Base-by-base conservation (phyloP, 2,797 vertebrate species). In the Cheirogaleus major region DNA sequence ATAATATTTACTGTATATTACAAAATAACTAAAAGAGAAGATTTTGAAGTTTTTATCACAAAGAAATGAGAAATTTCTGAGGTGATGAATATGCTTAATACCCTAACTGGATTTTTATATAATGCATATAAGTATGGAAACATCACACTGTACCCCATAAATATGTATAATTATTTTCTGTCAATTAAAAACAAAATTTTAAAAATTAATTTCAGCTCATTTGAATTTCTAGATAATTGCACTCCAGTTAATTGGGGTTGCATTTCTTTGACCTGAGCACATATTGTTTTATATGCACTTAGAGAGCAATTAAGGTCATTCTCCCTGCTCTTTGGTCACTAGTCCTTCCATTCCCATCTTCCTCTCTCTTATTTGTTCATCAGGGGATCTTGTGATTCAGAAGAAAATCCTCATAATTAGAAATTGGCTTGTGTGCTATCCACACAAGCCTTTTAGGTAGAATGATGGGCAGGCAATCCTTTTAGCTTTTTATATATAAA, bases 351-450 rank as follows among this genome's bases (percentile, higher is more conserved):
- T 61, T 35, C 5, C 2, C 6, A 57, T 2, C 59, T 80, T 72
- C 3, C 78, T 14, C 17, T 25, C 7, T 97, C 50, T 85, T 89
- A 88, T 89, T 97, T 96, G 23, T 75, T 92, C 75, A 94, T 72
- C 22, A 80, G 65, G 95, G 20, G 48, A 94, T 91, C 4, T 94
- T 96, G 59, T 43, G 69, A 97, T 93, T 95, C 91, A 93, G 18
- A 97, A 76, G 15, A 96, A 14, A 97, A 15, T 50, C 94, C 10
- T 96, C 93, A 93, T 78, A 93, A 95, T 87, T 86, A 96, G 59
- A 92, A 43, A 90, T 43, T 15, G 25, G 52, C 43, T n/a, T n/a
- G n/a, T n/a, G n/a, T 82, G 35, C 67, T 91, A 73, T 91, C 94
- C 27, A 97, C 78, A 95, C 35, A 95, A 86, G 79, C 18, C 57